Percentiles rank a stretch among this genome's conserved stretches.
Conservation (phyloP, 2,888 invertebrate genomes). For the Marronus borbonicus region DNA sequence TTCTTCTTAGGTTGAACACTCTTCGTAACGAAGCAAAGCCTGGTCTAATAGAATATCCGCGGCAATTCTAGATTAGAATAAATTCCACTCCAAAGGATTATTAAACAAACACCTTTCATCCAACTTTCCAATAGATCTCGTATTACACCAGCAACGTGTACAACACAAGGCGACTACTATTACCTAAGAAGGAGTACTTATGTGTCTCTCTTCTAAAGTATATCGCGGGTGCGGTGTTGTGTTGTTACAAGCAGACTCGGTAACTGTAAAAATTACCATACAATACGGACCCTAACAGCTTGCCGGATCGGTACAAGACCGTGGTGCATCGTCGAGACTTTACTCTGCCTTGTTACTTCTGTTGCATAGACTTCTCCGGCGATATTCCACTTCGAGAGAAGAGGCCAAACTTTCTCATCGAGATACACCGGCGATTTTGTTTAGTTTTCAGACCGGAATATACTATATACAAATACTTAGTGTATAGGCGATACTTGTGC, state of each 20-base stretch:
- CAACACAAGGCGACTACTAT: too few relatives aligned
- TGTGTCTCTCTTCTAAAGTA: background rate
- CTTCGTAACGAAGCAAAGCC: too few relatives aligned
- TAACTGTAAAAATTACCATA: conserved; percentile 42
- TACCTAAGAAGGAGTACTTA: background rate
- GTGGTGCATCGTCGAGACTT: background rate
- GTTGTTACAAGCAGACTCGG: conserved; percentile 2
- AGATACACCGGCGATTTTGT: conserved; percentile 1
- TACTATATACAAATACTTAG: background rate
- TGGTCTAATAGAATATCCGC: too few relatives aligned
- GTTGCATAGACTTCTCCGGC: too few relatives aligned
- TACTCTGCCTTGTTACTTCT: background rate
- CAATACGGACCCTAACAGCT: background rate
- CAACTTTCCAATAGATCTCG: background rate
- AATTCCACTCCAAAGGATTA: background rate
- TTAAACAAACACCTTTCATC: background rate
- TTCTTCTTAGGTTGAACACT: too few relatives aligned
- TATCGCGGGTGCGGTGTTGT: conserved; percentile 1
- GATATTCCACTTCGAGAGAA: too few relatives aligned
- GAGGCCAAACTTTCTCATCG: background rate
- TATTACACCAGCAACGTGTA: background rate
- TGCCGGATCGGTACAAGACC: background rate
- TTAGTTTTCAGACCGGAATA: background rate
- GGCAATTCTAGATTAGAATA: too few relatives aligned
- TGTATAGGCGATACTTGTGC: background rate